phyloP scores from a whole-genome alignment of 2,888 invertebrate species.

The Ceramica pisi region DNA sequence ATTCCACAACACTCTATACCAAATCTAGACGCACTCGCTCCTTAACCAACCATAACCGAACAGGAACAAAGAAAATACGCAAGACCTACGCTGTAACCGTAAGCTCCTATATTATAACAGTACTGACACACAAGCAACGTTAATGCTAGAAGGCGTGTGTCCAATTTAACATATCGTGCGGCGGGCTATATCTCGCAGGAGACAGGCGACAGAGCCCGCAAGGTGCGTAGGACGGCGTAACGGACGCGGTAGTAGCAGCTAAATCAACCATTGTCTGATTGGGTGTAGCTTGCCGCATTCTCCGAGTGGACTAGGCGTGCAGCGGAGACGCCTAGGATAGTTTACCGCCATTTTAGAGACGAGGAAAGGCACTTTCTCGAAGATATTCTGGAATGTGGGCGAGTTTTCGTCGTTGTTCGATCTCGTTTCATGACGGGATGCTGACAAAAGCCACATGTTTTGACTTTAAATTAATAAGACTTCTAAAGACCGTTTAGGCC shows the following conservation, averaged over 20 bases:
- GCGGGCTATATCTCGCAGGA: conserved; percentile 71
- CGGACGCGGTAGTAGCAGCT: conserved; percentile 83
- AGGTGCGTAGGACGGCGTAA: conserved; percentile 87
- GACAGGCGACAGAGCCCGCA: conserved; percentile 77
- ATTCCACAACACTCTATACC: conserved; percentile 3
- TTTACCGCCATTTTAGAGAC: too few species aligned
- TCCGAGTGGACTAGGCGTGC: conserved; percentile 53
- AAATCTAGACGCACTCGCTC: conserved; percentile 5
- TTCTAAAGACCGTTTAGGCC: too few species aligned
- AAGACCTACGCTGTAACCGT: conserved; percentile 56
- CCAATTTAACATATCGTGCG: conserved; percentile 83
- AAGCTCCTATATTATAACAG: conserved; percentile 77
- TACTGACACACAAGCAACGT: conserved; percentile 78
- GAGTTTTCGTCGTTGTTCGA: too few species aligned
- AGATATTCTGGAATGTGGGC: too few species aligned
- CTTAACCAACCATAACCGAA: conserved; percentile 35
- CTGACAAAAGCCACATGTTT: too few species aligned
- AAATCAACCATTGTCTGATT: conserved; percentile 89
- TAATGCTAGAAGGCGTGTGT: conserved; percentile 84
- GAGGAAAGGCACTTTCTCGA: too few species aligned
- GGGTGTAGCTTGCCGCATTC: conserved; percentile 85
- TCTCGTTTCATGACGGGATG: too few species aligned
- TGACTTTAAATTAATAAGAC: too few species aligned
- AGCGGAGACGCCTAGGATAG: conserved; percentile 50
- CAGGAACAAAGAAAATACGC: conserved; percentile 55